Conservation (phyloP, 2,797 vertebrate genomes). For the Valencia hispanica region DNA sequence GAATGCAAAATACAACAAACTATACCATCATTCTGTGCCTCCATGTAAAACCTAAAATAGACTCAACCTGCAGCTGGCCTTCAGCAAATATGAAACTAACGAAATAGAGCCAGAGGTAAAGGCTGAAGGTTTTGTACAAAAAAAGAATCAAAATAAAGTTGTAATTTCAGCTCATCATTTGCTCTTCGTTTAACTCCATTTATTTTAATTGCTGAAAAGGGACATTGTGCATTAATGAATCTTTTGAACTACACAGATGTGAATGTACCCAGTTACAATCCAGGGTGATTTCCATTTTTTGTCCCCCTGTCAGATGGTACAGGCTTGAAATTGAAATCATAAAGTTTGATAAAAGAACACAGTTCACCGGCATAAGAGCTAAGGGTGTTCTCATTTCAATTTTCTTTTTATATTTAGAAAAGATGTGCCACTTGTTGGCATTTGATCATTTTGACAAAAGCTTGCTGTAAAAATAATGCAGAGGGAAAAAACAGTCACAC, state of each 20-base stretch:
- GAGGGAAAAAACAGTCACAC: too few species aligned
- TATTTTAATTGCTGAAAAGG: not conserved
- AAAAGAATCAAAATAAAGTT: not conserved
- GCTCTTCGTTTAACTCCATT: not conserved
- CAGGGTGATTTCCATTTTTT: too few species aligned
- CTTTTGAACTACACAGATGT: not conserved
- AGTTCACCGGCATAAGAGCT: too few species aligned
- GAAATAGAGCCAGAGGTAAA: conserved; percentile 27
- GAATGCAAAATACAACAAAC: conserved; percentile 24
- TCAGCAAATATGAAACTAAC: conserved; percentile 49
- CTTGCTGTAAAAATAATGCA: too few species aligned
- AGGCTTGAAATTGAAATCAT: too few species aligned
- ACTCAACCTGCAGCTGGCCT: conserved; percentile 47
- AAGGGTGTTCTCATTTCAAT: not conserved
- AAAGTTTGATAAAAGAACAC: too few species aligned
- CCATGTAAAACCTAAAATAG: conserved; percentile 52
- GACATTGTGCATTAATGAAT: not conserved
- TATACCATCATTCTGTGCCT: conserved; percentile 22
- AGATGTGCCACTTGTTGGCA: too few species aligned
- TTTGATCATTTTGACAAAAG: too few species aligned
- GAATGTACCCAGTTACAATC: not conserved
- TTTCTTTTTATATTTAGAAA: too few species aligned
- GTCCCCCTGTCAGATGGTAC: too few species aligned
- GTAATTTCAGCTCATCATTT: conserved; percentile 24
- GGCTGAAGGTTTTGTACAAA: not conserved